Base-by-base conservation (phyloP, 37 sponge, comb jelly and placozoan genomes). In the Beroe ovata region DNA sequence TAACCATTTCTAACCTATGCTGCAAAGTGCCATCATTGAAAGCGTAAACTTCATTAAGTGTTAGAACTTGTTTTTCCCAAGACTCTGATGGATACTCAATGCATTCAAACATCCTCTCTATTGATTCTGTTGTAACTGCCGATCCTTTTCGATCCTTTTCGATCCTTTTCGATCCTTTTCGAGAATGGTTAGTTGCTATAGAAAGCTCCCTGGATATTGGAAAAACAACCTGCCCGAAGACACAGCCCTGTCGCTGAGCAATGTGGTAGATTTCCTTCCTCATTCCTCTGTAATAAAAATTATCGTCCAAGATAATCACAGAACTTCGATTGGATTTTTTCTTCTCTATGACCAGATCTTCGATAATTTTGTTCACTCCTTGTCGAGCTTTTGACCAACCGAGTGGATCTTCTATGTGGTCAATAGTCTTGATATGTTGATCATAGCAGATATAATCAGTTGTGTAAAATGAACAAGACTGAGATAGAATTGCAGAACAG, bases 21-120 rank as follows among this genome's bases (percentile, higher is more conserved):
- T 19, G 4, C 1, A 23, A 1, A 40, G 84, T 77, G 11, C 54
- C 38, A 0, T 77, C 84, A 77, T 16, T 40, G 47, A 36, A 77
- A 21, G 11, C 0, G 1, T 38, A 3, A 20, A 77, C 18, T 21
- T 39, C 25, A 14, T 38, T 25, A n/a, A 77, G 54, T 14, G 20
- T 8, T 40, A 77, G 28, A 38, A 77, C 84, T n/a, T 77, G 84
- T 36, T 77, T 77, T 26, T 77, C 84, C 84, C 84, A 77, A 19
- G 42, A 23, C 21, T 77, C 84, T 21, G 84, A 77, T 3, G 84
- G 84, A 19, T 19, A 42, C 54, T 77, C 84, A 21, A 77, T 77
- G 38, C 19, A 21, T n/a, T 4, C 25, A n/a, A 54, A 77, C 42
- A 77, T 42, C 26, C 38, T 39, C 23, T 40, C 54, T 42, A 77